Evolutionary conservation across 2,797 vertebrate genomes (phyloP).

Genomic region (Sitta carolinensis): DNA sequence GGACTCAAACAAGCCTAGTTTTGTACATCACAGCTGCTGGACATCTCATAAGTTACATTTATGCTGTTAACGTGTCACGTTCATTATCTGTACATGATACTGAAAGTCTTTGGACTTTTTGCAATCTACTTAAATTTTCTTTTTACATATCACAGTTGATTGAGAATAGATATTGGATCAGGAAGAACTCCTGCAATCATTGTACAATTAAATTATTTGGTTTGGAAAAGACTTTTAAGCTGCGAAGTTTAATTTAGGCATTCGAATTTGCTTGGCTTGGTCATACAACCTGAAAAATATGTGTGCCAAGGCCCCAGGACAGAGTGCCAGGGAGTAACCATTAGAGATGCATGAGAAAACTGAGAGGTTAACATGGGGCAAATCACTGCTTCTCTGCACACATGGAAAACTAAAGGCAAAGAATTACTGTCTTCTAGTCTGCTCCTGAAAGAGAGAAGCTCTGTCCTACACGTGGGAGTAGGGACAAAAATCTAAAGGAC

Average conservation of each 20-base stretch:
- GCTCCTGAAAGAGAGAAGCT: neutral
- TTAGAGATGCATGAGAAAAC: neutral
- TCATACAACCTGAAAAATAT: neutral
- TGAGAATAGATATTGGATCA: neutral
- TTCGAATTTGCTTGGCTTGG: neutral
- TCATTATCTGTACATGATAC: neutral
- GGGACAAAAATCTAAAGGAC: neutral
- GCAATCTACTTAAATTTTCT: neutral
- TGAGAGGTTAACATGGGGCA: neutral
- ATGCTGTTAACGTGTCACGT: neutral
- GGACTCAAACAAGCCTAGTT: neutral
- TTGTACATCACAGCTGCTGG: neutral
- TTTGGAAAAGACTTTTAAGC: neutral
- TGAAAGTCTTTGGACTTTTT: neutral
- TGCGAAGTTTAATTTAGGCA: neutral
- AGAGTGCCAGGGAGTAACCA: neutral
- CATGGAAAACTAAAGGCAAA: neutral
- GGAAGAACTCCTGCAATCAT: neutral
- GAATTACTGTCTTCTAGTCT: neutral
- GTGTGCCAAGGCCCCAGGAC: accelerated
- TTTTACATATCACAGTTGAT: neutral
- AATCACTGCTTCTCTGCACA: neutral
- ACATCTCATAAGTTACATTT: neutral
- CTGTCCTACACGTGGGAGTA: neutral
- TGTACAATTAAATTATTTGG: neutral